A percentile compares a stretch with the other conserved stretches of the same genome.
These are phyloP conservation scores for Paramormyrops kingsleyae DNA, from an alignment of 2,113 vertebrate species.

Conservation along the genomic window DNA sequence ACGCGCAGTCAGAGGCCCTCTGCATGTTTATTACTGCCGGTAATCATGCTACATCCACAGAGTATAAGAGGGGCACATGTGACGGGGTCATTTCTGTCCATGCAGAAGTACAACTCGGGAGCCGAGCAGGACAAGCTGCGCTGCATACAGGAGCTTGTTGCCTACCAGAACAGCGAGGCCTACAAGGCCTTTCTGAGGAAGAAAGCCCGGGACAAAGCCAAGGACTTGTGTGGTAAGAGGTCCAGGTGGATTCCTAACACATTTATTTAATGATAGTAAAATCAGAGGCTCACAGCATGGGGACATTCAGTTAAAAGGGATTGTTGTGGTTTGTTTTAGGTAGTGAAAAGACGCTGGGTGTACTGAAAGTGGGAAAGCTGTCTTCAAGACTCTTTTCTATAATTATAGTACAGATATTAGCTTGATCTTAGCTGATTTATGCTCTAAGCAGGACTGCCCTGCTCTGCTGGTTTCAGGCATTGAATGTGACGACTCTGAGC, in stretches of 20 bases:
- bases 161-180: slow-evolving; percentile 18
- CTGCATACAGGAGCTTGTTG: slow-evolving; percentile 23
- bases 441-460: not conserved
- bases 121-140: slow-evolving; percentile 20
- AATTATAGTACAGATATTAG: not conserved
- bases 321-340: not conserved
- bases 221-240: slow-evolving; percentile 6
- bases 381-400: not conserved
- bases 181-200: slow-evolving; percentile 30
- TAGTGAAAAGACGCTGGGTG: not conserved
- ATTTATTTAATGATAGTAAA: not conserved
- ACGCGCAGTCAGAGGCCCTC: not conserved
- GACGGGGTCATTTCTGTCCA: not conserved
- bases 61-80: too few relatives aligned
- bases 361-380: not conserved
- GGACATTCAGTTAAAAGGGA: not conserved
- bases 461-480: slow-evolving; percentile 13
- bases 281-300: not conserved
- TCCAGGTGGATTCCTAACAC: not conserved
- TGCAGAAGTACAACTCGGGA: slow-evolving; percentile 25
- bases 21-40: not conserved
- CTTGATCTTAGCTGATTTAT: not conserved
- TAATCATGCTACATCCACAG: not conserved
- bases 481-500: slow-evolving; percentile 11
- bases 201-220: not conserved